Evolutionary conservation across 2,797 vertebrate species (phyloP).

Genomic region (Dendrocincla tyrannina): DNA sequence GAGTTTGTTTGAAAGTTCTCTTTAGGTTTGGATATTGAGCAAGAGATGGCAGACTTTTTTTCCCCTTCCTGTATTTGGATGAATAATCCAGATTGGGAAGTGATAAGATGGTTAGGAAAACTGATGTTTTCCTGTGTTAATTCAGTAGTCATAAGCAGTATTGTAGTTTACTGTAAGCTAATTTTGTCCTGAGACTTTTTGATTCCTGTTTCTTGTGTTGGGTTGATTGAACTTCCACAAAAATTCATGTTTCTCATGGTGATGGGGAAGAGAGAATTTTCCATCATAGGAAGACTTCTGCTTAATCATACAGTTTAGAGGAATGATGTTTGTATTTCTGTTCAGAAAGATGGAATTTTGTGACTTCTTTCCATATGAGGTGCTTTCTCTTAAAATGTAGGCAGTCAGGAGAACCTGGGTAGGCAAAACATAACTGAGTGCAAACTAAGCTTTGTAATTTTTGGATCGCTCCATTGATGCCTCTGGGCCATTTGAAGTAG

Average conservation of each 20-base stretch:
- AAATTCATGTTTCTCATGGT: not conserved
- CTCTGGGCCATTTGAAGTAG: not conserved
- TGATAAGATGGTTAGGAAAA: not conserved
- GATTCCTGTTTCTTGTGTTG: not conserved
- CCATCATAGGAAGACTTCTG: not conserved
- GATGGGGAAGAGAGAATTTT: not conserved
- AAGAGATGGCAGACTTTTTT: not conserved
- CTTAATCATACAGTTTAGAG: not conserved
- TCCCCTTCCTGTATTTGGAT: fast-evolving
- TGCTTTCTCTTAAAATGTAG: not conserved
- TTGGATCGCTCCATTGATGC: not conserved
- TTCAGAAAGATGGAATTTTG: not conserved
- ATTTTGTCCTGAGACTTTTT: not conserved
- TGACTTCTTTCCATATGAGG: fast-evolving
- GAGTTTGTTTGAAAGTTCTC: not conserved
- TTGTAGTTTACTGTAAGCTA: not conserved
- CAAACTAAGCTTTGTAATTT: not conserved
- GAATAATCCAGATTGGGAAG: not conserved
- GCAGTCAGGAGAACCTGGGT: not conserved
- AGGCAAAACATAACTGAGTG: not conserved
- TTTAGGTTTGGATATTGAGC: not conserved
- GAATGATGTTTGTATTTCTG: not conserved
- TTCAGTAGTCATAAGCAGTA: not conserved
- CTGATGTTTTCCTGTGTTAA: not conserved
- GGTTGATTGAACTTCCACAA: not conserved